These are phyloP conservation scores for Distichodus sexfasciatus DNA, from an alignment of 2,797 vertebrate genomes.

Conservation along the genomic window DNA sequence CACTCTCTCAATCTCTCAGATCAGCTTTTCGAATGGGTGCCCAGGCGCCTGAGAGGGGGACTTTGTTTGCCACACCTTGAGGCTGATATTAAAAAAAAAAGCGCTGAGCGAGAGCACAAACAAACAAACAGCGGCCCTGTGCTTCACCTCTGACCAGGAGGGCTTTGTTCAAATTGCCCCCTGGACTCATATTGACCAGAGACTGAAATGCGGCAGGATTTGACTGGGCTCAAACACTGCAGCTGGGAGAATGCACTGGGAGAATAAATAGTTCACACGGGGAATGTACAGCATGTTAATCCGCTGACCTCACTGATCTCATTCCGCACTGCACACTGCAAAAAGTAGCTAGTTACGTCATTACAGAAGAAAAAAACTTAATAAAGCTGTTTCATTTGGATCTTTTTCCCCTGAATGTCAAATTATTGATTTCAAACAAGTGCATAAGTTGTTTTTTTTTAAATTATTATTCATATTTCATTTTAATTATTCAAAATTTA, in stretches of 20 bases:
- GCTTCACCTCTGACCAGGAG: conserved; percentile 60
- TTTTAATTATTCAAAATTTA: too few species aligned
- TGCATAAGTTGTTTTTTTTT: too few species aligned
- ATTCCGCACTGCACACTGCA: neutral
- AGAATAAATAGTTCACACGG: conserved; percentile 12
- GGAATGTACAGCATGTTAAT: conserved; percentile 17
- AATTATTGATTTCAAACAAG: too few species aligned
- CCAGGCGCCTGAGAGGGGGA: neutral
- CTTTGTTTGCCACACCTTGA: conserved; percentile 59
- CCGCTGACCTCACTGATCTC: neutral
- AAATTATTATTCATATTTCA: too few species aligned
- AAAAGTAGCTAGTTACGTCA: neutral
- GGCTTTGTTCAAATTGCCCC: conserved; percentile 64
- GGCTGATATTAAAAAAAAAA: conserved; percentile 56
- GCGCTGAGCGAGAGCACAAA: conserved; percentile 56
- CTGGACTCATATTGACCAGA: conserved; percentile 54
- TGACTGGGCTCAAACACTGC: conserved; percentile 31
- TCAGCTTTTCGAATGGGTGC: conserved; percentile 33
- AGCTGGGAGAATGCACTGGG: conserved; percentile 24
- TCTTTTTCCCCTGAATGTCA: too few species aligned
- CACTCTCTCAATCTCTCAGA: conserved; percentile 36
- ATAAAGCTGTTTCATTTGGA: too few species aligned
- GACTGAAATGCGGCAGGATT: conserved; percentile 42
- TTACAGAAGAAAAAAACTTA: neutral
- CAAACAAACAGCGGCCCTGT: conserved; percentile 55